phyloP scores from a whole-genome alignment of 2,888 invertebrate genomes.

The Stenotaenia linearis region DNA sequence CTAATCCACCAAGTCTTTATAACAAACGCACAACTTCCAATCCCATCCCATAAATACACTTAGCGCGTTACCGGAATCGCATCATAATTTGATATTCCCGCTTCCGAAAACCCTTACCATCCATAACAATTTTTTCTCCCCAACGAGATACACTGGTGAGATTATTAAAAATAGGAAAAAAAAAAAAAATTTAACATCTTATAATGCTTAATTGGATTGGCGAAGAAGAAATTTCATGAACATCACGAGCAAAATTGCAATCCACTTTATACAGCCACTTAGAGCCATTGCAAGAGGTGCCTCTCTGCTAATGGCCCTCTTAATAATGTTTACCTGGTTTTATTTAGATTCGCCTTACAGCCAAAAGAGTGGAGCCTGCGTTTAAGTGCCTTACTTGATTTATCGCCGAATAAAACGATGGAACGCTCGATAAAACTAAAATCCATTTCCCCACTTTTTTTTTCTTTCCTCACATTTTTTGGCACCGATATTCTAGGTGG shows the following conservation, averaged over 20 bases:
- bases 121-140: background rate
- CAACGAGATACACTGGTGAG: background rate
- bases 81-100: no score
- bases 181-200: background rate
- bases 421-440: conserved; percentile 12
- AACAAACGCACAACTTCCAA: no score
- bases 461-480: background rate
- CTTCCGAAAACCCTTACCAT: background rate
- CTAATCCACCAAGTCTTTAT: no score
- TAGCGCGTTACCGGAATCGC: no score
- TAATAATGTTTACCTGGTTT: conserved; percentile 19
- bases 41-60: no score
- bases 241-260: conserved; percentile 8
- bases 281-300: background rate
- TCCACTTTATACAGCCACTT: conserved; percentile 9
- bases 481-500: background rate
- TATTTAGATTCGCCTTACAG: background rate
- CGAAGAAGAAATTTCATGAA: conserved; percentile 5
- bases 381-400: conserved; percentile 11
- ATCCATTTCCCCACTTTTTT: background rate
- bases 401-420: conserved; percentile 1
- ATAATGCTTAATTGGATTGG: background rate
- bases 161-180: background rate
- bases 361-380: background rate
- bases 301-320: conserved; percentile 7